phyloP scores from a whole-genome alignment of 2,888 invertebrate species.

The Pseudococcus viburni region DNA sequence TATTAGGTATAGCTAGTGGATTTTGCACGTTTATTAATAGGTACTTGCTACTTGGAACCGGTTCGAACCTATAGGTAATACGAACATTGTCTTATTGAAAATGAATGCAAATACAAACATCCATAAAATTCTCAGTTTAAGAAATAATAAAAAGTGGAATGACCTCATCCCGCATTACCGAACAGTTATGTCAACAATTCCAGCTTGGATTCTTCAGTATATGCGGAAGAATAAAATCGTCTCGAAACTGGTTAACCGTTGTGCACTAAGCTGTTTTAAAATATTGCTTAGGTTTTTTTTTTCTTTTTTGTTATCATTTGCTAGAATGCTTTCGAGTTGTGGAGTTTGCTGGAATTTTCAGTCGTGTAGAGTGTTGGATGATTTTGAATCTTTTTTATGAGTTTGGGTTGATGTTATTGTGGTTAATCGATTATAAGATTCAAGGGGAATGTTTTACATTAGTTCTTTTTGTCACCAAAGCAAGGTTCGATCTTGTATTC shows the following conservation, averaged over 20 bases:
- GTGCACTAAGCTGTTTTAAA: neutral
- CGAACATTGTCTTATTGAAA: slow-evolving; percentile 33
- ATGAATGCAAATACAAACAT: slow-evolving; percentile 42
- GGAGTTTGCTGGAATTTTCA: neutral
- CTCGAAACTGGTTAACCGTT: slow-evolving; percentile 61
- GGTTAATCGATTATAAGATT: too few relatives aligned
- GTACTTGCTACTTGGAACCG: neutral
- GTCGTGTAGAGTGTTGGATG: neutral
- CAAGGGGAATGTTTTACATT: too few relatives aligned
- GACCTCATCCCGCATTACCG: slow-evolving; percentile 61
- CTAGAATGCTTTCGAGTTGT: neutral
- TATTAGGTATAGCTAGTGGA: neutral
- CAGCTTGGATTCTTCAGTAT: slow-evolving; percentile 33
- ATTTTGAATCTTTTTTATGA: neutral
- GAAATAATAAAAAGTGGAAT: slow-evolving; percentile 61
- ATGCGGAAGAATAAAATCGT: slow-evolving; percentile 57
- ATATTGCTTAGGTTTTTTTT: neutral
- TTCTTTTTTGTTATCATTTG: neutral
- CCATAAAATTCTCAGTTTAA: slow-evolving; percentile 36
- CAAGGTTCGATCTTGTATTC: too few relatives aligned
- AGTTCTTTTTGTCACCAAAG: too few relatives aligned
- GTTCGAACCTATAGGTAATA: neutral
- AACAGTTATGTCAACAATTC: slow-evolving; percentile 64
- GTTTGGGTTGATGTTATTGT: too few relatives aligned
- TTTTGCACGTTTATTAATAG: neutral